Evolutionary conservation across 92 coral and sea anemone genomes (phyloP), one percentile per base, ranked within the genome.

Genomic region (Parazoanthus darwini): DNA sequence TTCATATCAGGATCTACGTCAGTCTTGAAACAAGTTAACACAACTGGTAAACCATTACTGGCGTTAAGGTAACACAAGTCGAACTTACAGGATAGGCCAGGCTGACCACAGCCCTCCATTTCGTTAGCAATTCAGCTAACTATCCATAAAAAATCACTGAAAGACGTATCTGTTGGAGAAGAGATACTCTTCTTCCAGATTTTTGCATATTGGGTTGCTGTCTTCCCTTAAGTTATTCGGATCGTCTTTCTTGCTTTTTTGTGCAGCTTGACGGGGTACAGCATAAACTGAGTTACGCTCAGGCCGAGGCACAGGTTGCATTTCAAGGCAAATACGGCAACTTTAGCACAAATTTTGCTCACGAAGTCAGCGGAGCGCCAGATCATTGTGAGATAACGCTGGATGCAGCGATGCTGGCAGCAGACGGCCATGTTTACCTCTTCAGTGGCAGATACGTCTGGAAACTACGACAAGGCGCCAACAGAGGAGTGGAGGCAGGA

Each of bases 381-480:
- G 42, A 79, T 54, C 66, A 14, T 35, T 79, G 82, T 54, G 25
- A 22, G 9, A 79, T 79, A 79, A 44, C 82, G 1, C 82, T 50
- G 6, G 67, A 79, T 51, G 82, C 68, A 50, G 82, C 82, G 13
- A 29, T 79, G 20, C 23, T 79, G 67, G 82, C 82, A 15, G 65
- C 82, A 54, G 82, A 79, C 43, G 37, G 82, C 10, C 39, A 51
- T 54, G 9, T 44, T 14, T 79, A 79, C 8, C 43, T 79, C 42
- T 79, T 79, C 43, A 79, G 82, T 26, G 82, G 82, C 11, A n/a
- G 14, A 44, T 79, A 79, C 42, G 82, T 79, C 33, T 79, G 82
- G 82, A 79, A 79, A 79, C 37, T 79, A 6, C 51, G 29, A 39
- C 23, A 46, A 8, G 42, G 11, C 42, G 18, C 16, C 18, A n/a